Conservation (phyloP, 2,888 invertebrate species). For the Blastobasis adustella region DNA sequence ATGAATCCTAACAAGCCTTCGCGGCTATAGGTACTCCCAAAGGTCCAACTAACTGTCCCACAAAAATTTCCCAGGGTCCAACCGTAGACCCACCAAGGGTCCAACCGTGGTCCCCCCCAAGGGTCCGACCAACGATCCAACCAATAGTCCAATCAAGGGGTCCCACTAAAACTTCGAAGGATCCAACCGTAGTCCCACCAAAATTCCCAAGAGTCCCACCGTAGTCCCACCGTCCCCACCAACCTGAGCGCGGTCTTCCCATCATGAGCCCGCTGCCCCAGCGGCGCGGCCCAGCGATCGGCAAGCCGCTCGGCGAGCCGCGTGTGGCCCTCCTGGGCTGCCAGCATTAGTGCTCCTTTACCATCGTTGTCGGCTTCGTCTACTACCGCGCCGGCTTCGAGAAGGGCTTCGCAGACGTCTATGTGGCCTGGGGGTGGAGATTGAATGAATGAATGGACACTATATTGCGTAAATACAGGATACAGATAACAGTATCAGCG, state of each 20-base stretch:
- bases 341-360: slow-evolving; percentile 89
- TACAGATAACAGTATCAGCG: slow-evolving; percentile 77
- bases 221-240: neutral
- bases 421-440: slow-evolving; percentile 78
- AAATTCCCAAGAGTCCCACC: too few species aligned
- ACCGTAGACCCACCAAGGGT: too few species aligned
- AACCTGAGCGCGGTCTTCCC: slow-evolving; percentile 90
- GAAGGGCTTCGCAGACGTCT: slow-evolving; percentile 85
- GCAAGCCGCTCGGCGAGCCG: slow-evolving; percentile 78
- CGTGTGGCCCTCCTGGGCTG: slow-evolving; percentile 90
- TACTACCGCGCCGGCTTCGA: slow-evolving; percentile 91
- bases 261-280: slow-evolving; percentile 91
- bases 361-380: slow-evolving; percentile 95
- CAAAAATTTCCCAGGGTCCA: too few species aligned
- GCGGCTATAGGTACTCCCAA: too few species aligned
- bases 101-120: too few species aligned
- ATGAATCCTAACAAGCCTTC: too few species aligned
- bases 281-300: slow-evolving; percentile 84
- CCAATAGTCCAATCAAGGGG: too few species aligned
- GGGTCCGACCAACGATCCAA: too few species aligned
- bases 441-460: neutral
- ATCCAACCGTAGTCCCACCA: neutral
- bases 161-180: too few species aligned
- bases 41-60: too few species aligned
- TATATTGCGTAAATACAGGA: too few species aligned